Evolutionary conservation across 1,140 invertebrate genomes (phyloP), one percentile per base, ranked within the genome.

Genomic region (Philopotamus ludificatus): DNA sequence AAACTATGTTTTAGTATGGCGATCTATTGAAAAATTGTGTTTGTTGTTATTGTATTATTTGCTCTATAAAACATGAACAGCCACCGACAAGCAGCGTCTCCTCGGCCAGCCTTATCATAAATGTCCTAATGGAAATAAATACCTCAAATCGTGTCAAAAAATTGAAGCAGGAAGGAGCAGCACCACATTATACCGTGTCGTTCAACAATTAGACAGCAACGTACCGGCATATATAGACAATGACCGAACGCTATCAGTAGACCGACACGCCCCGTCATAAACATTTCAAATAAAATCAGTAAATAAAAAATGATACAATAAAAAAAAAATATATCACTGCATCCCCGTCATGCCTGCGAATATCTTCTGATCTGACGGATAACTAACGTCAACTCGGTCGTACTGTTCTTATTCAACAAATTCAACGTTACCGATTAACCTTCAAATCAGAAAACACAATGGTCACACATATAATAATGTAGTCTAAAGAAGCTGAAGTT

Each of bases 71-170:
- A n/a, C n/a, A n/a, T 34, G 12, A 4, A 34, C 28, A 34, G 28
- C 28, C 28, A 34, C 28, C 28, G 28, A 34, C n/a, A 34, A 4
- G 28, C 28, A 34, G 28, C 28, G n/a, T 34, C 12, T 34, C 28
- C 28, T 7, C 28, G 28, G 28, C 28, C 12, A 12, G 4, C 28
- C 28, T 7, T 34, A 34, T 12, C 4, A 34, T 57, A 57, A 3
- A 57, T 57, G 41, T 57, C 57, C 57, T 60, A 34, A 60, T 47
- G 62, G 28, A 60, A 68, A 68, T 68, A 68, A 68, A 68, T 68
- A 68, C 67, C 67, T 68, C 67, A 61, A 63, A 60, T 65, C 26
- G 39, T 68, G 67, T 63, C 57, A 65, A 62, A 62, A 65, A 55
- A 65, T 57, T 49, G 57, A 28, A 60, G 57, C 44, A 45, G 57